Evolutionary conservation across 30 jellyfish, hydroid and myxozoan species (phyloP).

Genomic region (Clytia hemisphaerica): DNA sequence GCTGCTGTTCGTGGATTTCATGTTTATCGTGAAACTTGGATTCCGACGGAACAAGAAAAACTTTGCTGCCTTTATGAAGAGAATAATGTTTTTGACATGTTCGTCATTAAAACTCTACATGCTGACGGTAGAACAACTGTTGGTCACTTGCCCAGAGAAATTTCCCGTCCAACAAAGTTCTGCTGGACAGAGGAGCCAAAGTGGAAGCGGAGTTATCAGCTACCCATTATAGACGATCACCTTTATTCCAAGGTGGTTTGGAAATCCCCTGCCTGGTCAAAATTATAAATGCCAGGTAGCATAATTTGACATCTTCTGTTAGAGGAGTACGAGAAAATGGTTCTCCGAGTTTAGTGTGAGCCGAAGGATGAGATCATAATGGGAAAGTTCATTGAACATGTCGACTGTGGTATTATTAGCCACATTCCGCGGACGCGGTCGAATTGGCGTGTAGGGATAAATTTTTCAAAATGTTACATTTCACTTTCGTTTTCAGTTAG

Average conservation of each 20-base stretch:
- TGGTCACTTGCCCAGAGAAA: conserved; percentile 17
- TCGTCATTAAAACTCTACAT: conserved; percentile 1
- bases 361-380: conserved; percentile 6
- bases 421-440: too few relatives aligned
- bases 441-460: too few relatives aligned
- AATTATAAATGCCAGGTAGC: conserved; percentile 12
- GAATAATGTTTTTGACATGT: conserved; percentile 6
- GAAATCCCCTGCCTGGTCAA: conserved; percentile 6
- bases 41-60: neutral
- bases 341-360: neutral
- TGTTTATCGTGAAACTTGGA: neutral
- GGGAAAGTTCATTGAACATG: conserved; percentile 11
- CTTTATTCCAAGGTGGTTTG: conserved; percentile 10
- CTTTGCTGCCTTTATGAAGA: neutral
- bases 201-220: conserved; percentile 12
- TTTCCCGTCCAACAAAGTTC: conserved; percentile 22
- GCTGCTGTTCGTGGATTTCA: neutral
- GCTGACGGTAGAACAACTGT: neutral
- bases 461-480: too few relatives aligned
- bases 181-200: conserved; percentile 14
- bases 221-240: conserved; percentile 9
- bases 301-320: neutral
- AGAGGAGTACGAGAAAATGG: neutral
- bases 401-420: too few relatives aligned
- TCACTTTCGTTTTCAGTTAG: too few relatives aligned